Percentiles rank a stretch among this genome's conserved stretches.
Conservation (phyloP, 2,888 invertebrate genomes). For the Scaptomyza reducta region DNA sequence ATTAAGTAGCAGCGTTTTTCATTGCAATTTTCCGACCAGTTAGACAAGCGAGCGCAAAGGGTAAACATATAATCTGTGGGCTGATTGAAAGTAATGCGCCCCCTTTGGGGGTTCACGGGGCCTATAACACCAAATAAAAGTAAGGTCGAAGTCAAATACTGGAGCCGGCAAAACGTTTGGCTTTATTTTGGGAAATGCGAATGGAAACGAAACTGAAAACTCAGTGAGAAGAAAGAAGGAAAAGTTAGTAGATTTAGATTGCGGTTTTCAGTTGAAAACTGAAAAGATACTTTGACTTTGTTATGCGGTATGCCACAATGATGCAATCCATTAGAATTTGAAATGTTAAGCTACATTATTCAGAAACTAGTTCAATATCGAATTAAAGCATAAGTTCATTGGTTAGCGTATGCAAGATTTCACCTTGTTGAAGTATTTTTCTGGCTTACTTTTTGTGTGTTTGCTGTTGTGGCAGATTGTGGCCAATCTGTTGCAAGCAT, state of each 20-base stretch:
- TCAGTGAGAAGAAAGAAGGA: slow-evolving; percentile 31
- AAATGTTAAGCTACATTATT: neutral
- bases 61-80: slow-evolving; percentile 19
- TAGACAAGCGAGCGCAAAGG: slow-evolving; percentile 12
- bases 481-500: slow-evolving; percentile 51
- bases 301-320: neutral
- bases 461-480: slow-evolving; percentile 46
- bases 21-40: slow-evolving; percentile 22
- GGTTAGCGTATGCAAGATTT: slow-evolving; percentile 18
- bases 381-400: neutral
- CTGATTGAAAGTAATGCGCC: slow-evolving; percentile 63
- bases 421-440: neutral
- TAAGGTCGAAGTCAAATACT: slow-evolving; percentile 31
- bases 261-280: slow-evolving; percentile 12
- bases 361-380: neutral
- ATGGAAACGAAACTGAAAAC: slow-evolving; percentile 36
- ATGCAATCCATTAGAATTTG: neutral
- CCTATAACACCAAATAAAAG: slow-evolving; percentile 43
- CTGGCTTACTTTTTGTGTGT: slow-evolving; percentile 9
- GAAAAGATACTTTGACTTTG: neutral
- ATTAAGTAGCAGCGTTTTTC: slow-evolving; percentile 9
- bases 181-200: slow-evolving; percentile 37
- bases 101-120: slow-evolving; percentile 13
- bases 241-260: slow-evolving; percentile 30
- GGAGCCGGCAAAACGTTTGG: slow-evolving; percentile 25